Base-by-base conservation (phyloP, 2,113 vertebrate species). In the Sylvia atricapilla region DNA sequence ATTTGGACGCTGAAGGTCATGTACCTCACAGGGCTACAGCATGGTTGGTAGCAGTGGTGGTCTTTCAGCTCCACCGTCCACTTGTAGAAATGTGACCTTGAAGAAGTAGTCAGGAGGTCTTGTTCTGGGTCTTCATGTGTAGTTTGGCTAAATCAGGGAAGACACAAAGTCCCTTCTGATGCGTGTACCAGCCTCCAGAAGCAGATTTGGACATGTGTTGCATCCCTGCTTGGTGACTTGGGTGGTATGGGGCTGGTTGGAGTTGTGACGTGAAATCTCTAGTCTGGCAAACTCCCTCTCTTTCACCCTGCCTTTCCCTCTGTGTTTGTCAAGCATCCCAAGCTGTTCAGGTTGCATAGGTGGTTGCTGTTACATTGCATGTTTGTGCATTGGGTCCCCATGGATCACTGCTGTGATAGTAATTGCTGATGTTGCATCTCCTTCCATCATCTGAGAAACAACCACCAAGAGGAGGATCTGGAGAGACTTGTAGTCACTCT, bases 161-260 rank as follows among this genome's bases (percentile, higher is more conserved):
- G 68, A 60, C 22, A 39, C 23, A 7, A 8, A 4, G 2, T 67
- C 19, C 21, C 11, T 93, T 89, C 44, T 53, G 37, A 35, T 44
- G 23, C 4, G 10, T 3, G 0, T 60, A 39, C 3, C 49, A 59
- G 50, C 52, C 19, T 41, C 25, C 13, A 37, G 80, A 31, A 67
- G 2, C 30, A 59, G 2, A 84, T 9, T 1, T 67, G 64, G 24
- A 20, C 2, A 2, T 24, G 10, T 0, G 0, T 41, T 67, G 62
- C 21, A 15, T 23, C 16, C 8, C 11, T 72, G 24, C 56, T 70
- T 35, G 46, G 46, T 88, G 58, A 6, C 67, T 47, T 87, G 37
- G 5, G 37, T 76, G 33, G 4, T 79, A 2, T 2, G 1, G 24
- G 19, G 18, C 39, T 82, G 53, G 24, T 60, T 52, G 28, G 70